phyloP scores from a whole-genome alignment of 2,797 vertebrate genomes.

The Siniperca obscura region DNA sequence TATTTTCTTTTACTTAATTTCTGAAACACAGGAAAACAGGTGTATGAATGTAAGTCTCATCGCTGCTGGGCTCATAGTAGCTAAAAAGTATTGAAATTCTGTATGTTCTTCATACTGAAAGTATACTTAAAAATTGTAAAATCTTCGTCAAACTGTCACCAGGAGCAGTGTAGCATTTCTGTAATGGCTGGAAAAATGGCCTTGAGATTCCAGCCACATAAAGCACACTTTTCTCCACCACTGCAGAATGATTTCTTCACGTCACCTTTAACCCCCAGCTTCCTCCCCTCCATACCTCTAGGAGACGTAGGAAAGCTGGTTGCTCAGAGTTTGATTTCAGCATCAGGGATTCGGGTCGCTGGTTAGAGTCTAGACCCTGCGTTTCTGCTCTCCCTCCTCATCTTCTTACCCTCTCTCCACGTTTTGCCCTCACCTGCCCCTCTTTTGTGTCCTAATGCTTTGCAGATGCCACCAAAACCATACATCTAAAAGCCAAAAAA shows the following conservation, averaged over 20 bases:
- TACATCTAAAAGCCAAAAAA: slow-evolving; percentile 51
- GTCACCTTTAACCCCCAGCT: slow-evolving; percentile 40
- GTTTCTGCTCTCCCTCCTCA: slow-evolving; percentile 41
- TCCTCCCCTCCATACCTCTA: slow-evolving; percentile 50
- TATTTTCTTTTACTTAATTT: background rate
- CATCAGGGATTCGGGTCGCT: slow-evolving; percentile 67
- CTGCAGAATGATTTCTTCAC: slow-evolving; percentile 28
- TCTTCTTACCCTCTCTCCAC: slow-evolving; percentile 22
- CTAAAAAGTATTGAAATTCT: background rate
- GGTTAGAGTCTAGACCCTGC: slow-evolving; percentile 48
- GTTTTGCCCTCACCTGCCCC: slow-evolving; percentile 31
- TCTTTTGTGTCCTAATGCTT: slow-evolving; percentile 63
- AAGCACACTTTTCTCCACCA: slow-evolving; percentile 35
- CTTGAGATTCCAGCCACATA: slow-evolving; percentile 43
- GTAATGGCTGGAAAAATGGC: slow-evolving; percentile 14
- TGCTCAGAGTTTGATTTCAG: slow-evolving; percentile 73
- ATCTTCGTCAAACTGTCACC: background rate
- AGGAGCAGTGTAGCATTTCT: slow-evolving; percentile 15
- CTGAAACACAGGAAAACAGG: background rate
- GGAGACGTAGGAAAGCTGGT: slow-evolving; percentile 48
- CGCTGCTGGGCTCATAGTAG: background rate
- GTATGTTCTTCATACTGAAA: background rate
- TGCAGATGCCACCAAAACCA: slow-evolving; percentile 72
- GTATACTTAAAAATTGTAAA: background rate
- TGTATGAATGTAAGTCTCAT: background rate